A percentile compares a stretch with the other conserved stretches of the same genome.
Evolutionary conservation across 2,113 vertebrate genomes (phyloP).

Genomic region (Hydropotes inermis): DNA sequence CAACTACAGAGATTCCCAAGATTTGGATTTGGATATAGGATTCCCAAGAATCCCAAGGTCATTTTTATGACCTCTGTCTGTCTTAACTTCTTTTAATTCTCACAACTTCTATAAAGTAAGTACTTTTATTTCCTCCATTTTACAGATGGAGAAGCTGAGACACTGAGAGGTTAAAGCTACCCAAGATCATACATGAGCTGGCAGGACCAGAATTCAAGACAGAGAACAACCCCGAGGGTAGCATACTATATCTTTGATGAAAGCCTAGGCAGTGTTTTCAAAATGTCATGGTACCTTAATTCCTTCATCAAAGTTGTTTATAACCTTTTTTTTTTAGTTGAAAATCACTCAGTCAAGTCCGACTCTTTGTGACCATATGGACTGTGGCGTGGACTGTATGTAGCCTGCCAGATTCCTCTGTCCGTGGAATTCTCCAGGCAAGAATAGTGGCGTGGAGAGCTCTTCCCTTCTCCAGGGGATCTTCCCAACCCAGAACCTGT

Average conservation of each 20-base stretch:
- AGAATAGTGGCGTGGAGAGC: background rate
- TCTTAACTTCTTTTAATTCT: background rate
- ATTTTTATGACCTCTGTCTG: background rate
- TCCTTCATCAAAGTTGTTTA: background rate
- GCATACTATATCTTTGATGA: background rate
- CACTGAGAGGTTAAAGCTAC: background rate
- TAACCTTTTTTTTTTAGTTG: background rate
- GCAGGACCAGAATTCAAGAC: background rate
- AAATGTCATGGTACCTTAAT: background rate
- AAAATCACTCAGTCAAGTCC: background rate
- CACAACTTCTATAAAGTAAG: background rate
- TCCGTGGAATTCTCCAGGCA: background rate
- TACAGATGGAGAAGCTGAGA: background rate
- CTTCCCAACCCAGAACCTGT: background rate
- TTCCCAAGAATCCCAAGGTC: background rate
- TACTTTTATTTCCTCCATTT: background rate
- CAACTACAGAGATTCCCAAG: background rate
- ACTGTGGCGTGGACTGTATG: background rate
- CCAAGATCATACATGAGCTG: background rate
- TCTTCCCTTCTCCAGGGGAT: background rate
- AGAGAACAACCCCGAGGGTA: background rate
- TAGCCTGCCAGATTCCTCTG: background rate
- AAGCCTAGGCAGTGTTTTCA: background rate
- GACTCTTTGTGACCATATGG: background rate
- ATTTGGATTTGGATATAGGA: background rate